Base-by-base conservation (phyloP, 1,140 invertebrate species). In the Sarcophaga bullata region DNA sequence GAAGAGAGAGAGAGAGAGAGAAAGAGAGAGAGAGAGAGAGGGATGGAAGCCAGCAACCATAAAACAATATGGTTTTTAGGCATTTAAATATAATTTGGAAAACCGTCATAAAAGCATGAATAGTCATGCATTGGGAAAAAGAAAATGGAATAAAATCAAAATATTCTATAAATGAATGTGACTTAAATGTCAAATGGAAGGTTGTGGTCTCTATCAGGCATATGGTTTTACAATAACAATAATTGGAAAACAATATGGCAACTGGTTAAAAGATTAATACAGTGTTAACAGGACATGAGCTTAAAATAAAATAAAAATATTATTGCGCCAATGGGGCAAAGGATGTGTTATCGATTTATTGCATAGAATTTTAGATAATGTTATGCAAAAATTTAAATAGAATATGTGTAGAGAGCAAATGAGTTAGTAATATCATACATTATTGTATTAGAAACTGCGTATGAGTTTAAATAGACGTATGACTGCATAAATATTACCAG, bases 41-140 rank as follows among this genome's bases (percentile, higher is more conserved):
- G 4, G 25, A 2, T 37, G 25, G 25, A 37, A 4, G 25, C 25
- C 62, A 68, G 62, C 54, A 58, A n/a, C 54, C 15, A 58, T 68
- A 68, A 68, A 68, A 68, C 62, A 68, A 68, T 68, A 68, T 68
- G 62, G 62, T 68, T 68, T 68, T 68, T 68, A 68, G 62, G 62
- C 62, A 68, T 68, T 68, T 68, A 68, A 68, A 68, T 68, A 68
- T 58, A 13, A 58, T 58, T 58, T 58, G 13, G n/a, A n/a, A 58
- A 58, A 58, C 3, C 8, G 19, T 17, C 62, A 68, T 68, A 68
- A 68, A 68, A 68, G 19, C 19, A 19, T 68, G 62, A 68, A 68
- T 68, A 68, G n/a, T 25, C 62, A 68, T 68, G 19, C 19, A 68
- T n/a, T 15, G n/a, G 7, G 13, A 7, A 58, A 58, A n/a, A 6